Evolutionary conservation across 2,113 vertebrate species (phyloP).

Genomic region (Phylloscopus trochilus): DNA sequence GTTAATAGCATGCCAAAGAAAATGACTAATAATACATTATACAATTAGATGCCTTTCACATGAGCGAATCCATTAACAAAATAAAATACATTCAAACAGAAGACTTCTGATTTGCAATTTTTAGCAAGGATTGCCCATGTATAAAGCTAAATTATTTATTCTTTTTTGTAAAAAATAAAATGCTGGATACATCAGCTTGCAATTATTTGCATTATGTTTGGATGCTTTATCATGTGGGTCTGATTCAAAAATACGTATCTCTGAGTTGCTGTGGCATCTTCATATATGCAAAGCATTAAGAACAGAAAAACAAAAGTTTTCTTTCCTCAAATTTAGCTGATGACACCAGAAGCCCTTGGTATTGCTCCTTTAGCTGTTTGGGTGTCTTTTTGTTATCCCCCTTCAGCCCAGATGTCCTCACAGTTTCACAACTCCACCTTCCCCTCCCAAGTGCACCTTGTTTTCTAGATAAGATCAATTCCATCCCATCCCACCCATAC

Average conservation of each 20-base stretch:
- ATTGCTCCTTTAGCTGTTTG: not conserved
- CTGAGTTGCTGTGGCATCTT: constrained; percentile 18
- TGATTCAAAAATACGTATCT: constrained; percentile 60
- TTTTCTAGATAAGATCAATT: not conserved
- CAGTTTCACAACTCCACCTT: not conserved
- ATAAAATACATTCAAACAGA: constrained; percentile 74
- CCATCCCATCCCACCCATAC: not conserved
- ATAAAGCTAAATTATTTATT: constrained; percentile 80
- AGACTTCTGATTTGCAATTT: constrained; percentile 74
- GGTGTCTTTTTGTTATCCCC: not conserved
- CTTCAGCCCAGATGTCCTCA: not conserved
- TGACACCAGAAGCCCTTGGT: not conserved
- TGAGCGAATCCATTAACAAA: constrained; percentile 79
- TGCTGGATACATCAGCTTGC: constrained; percentile 68
- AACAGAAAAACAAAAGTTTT: not conserved
- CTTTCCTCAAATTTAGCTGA: not conserved
- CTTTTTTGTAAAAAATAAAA: not conserved
- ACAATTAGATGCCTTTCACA: constrained; percentile 82
- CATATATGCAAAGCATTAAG: not conserved
- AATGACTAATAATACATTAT: constrained; percentile 79
- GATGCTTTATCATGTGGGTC: constrained; percentile 66
- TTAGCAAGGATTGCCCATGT: constrained; percentile 70
- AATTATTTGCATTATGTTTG: constrained; percentile 77
- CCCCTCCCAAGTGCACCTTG: not conserved
- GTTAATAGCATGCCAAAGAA: constrained; percentile 80